Base-by-base conservation (phyloP, 1,140 invertebrate genomes). In the Aculops lycopersici region DNA sequence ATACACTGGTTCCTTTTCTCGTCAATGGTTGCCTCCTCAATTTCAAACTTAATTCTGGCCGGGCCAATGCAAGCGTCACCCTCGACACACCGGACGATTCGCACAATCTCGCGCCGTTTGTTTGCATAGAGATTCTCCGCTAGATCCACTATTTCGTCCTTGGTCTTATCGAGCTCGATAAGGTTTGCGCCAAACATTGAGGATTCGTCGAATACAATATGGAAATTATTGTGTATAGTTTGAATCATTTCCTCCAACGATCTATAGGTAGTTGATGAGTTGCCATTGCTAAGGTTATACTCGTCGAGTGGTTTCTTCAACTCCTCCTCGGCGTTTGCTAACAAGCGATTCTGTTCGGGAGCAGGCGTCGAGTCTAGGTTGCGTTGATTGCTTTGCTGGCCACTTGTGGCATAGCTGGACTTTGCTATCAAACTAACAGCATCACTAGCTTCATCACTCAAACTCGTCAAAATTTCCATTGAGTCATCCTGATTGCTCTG, bases 41-140 rank as follows among this genome's bases (percentile, higher is more conserved):
- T 36, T 21, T 46, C 45, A 24, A 47, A 43, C 4, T 43, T 40
- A 16, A 47, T 39, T 14, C 19, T 21, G 8, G 43, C 43, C 8
- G 40, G 5, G 20, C 40, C 40, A 13, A 40, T 21, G 36, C 45
- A 47, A n/a, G 24, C 24, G 24, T 8, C 8, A 31, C n/a, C n/a
- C 24, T 31, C 24, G 8, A n/a, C 24, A 31, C 24, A 31, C n/a
- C 8, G 24, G 8, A 31, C 24, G 8, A n/a, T 31, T 8, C n/a
- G 24, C n/a, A 31, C 24, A n/a, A 8, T 8, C 8, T 8, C 24
- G 24, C 8, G 8, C n/a, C n/a, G 8, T 8, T 8, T 31, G n/a
- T 31, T 31, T 8, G 8, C n/a, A n/a, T 31, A 31, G 8, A 31
- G 24, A 31, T 31, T 31, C n/a, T 8, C 24, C n/a, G n/a, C n/a